These are phyloP conservation scores for Cheilosia vulpina DNA, from an alignment of 2,888 invertebrate species.

Conservation along the genomic window DNA sequence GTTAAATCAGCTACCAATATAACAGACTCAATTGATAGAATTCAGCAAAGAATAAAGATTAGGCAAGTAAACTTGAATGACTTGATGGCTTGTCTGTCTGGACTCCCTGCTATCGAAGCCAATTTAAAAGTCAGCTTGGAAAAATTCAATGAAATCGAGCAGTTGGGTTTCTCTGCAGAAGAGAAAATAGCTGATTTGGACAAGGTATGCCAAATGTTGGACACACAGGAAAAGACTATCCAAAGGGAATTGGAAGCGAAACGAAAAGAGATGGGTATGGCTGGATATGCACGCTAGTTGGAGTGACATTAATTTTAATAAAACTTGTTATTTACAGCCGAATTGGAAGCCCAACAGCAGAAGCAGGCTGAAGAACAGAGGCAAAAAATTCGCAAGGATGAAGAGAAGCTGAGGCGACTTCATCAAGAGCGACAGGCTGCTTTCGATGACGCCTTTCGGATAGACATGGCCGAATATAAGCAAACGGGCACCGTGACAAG, in stretches of 20 bases:
- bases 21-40: conserved; percentile 84
- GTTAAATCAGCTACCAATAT: conserved; percentile 84
- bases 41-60: conserved; percentile 80
- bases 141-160: conserved; percentile 84
- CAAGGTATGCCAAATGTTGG: conserved; percentile 87
- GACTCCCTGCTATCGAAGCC: conserved; percentile 81
- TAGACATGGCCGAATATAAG: conserved; percentile 87
- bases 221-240: conserved; percentile 86
- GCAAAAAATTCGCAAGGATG: conserved; percentile 85
- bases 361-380: conserved; percentile 86
- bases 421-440: conserved; percentile 88
- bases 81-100: conserved; percentile 79
- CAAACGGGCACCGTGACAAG: conserved; percentile 86
- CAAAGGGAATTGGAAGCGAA: conserved; percentile 87
- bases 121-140: conserved; percentile 82
- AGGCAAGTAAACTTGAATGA: conserved; percentile 79
- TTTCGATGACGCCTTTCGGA: conserved; percentile 88
- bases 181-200: conserved; percentile 85
- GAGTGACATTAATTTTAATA: background rate
- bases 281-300: too few species aligned
- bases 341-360: conserved; percentile 83
- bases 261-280: conserved; percentile 86
- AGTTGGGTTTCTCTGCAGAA: conserved; percentile 85
- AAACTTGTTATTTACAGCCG: conserved; percentile 77
- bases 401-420: conserved; percentile 85